Evolutionary conservation across 2,797 vertebrate species (phyloP).

Genomic region (Spizella passerina): DNA sequence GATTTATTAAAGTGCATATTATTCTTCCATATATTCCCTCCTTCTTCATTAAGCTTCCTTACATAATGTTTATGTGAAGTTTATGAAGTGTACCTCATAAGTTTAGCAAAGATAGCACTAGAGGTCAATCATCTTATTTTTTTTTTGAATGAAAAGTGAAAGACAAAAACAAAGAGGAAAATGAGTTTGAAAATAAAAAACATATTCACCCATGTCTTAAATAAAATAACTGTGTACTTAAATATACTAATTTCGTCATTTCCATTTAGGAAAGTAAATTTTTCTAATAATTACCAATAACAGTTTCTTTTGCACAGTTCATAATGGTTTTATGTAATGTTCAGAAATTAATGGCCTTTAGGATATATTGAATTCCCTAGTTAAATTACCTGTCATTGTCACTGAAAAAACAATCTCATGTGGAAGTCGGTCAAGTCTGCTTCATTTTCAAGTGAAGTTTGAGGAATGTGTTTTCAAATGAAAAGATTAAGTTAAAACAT

Average conservation of each 20-base stretch:
- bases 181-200: not conserved
- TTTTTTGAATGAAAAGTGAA: not conserved
- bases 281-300: not conserved
- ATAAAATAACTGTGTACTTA: not conserved
- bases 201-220: not conserved
- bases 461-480: not conserved
- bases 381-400: conserved; percentile 16
- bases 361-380: conserved; percentile 1
- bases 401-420: not conserved
- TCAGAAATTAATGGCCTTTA: conserved; percentile 22
- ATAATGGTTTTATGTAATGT: not conserved
- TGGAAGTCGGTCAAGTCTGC: not conserved
- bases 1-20: conserved; percentile 84
- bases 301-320: not conserved
- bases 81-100: conserved; percentile 69
- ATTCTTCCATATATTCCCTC: conserved; percentile 78
- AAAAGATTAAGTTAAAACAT: not conserved
- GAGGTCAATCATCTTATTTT: not conserved
- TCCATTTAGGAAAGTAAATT: not conserved
- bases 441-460: not conserved
- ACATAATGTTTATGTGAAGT: conserved; percentile 73
- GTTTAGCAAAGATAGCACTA: conserved; percentile 51
- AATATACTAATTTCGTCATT: not conserved
- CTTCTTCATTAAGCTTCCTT: conserved; percentile 80
- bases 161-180: not conserved